A percentile compares a stretch with the other conserved stretches of the same genome.
phyloP scores from a whole-genome alignment of 2,797 vertebrate genomes.

The Anguilla pacifica region DNA sequence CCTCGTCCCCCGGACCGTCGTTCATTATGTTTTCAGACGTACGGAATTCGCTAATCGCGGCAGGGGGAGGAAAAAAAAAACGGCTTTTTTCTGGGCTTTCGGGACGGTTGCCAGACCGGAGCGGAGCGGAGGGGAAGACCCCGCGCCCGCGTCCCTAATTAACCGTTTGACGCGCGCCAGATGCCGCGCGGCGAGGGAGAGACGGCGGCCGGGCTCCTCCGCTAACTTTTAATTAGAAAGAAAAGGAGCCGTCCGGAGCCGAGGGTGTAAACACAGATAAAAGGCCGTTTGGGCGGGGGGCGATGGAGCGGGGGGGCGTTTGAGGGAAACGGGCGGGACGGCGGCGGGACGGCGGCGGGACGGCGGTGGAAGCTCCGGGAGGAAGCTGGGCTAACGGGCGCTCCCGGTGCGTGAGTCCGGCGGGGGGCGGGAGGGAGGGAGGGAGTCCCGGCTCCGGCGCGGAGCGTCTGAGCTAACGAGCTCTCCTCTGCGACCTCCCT shows the following conservation, averaged over 20 bases:
- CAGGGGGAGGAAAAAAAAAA: slow-evolving; percentile 4
- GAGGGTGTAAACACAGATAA: background rate
- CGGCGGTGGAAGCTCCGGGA: background rate
- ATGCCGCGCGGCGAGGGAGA: slow-evolving; percentile 36
- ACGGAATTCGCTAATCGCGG: slow-evolving; percentile 37
- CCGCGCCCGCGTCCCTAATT: slow-evolving; percentile 52
- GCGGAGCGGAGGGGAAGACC: slow-evolving; percentile 46
- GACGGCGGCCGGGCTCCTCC: background rate
- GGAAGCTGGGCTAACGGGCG: background rate
- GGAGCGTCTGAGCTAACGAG: slow-evolving; percentile 68
- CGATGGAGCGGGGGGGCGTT: no score
- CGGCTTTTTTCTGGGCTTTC: slow-evolving; percentile 29
- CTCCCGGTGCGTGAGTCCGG: slow-evolving; percentile 55
- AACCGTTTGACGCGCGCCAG: slow-evolving; percentile 54
- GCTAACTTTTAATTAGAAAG: background rate
- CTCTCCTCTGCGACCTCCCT: slow-evolving; percentile 70
- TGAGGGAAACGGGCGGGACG: no score
- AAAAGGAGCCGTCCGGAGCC: background rate
- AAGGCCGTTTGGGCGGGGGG: background rate
- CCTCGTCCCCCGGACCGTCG: slow-evolving; percentile 14
- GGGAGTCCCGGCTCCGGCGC: slow-evolving; percentile 42
- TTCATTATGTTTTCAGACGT: slow-evolving; percentile 18
- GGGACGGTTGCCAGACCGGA: slow-evolving; percentile 44
- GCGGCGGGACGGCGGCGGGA: background rate
- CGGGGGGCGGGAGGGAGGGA: slow-evolving; percentile 57